Evolutionary conservation across 1,140 invertebrate species (phyloP).

Genomic region (Brachionus angularis): DNA sequence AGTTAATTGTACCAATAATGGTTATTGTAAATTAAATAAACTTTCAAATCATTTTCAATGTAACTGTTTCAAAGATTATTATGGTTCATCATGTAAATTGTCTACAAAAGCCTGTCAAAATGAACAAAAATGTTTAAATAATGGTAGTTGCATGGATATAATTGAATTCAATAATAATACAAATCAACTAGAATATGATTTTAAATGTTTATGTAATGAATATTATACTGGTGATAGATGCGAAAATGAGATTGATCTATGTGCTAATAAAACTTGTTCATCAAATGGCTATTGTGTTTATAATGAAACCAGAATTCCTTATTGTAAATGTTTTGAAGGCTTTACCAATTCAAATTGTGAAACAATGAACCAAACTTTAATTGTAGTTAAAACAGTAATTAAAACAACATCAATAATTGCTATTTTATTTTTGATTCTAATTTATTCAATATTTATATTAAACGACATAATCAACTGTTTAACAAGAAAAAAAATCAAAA

Average conservation of each 20-base stretch:
- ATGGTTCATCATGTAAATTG: not conserved
- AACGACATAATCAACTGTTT: too few species aligned
- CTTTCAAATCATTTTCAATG: not conserved
- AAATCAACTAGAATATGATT: not conserved
- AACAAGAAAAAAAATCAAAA: too few species aligned
- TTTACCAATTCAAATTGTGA: slow-evolving; percentile 10
- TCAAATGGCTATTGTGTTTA: slow-evolving; percentile 13
- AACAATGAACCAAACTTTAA: not conserved
- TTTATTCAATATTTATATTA: not conserved
- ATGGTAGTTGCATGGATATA: not conserved
- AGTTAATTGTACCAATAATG: slow-evolving; percentile 21
- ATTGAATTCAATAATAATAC: not conserved
- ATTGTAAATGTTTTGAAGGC: slow-evolving; percentile 11
- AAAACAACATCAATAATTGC: slow-evolving; percentile 20
- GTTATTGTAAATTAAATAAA: not conserved
- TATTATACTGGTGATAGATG: not conserved
- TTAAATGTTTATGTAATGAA: slow-evolving; percentile 2
- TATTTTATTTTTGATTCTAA: not conserved
- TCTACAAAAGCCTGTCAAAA: not conserved
- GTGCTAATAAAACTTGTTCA: slow-evolving; percentile 17
- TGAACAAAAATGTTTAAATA: not conserved
- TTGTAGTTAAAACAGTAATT: not conserved
- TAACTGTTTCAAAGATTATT: not conserved
- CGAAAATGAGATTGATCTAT: slow-evolving; percentile 12
- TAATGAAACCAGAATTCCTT: not conserved